phyloP scores from a whole-genome alignment of 2,113 vertebrate genomes.

The Oxygymnocypris stewartii region DNA sequence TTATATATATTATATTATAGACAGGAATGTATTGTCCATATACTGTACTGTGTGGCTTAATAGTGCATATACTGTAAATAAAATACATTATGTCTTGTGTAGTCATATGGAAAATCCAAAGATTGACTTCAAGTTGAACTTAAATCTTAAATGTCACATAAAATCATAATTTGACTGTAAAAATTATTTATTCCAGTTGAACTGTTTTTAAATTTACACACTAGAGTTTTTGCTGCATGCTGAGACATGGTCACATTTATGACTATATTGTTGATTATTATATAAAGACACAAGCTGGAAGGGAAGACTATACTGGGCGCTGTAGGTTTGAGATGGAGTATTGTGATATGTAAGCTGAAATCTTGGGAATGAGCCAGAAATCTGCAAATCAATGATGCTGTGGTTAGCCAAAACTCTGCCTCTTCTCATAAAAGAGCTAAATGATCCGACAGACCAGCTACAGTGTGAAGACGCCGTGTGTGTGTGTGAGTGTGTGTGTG shows the following conservation, averaged over 20 bases:
- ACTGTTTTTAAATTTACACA: neutral
- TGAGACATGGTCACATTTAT: neutral
- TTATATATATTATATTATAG: neutral
- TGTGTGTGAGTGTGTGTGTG: neutral
- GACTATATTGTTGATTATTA: neutral
- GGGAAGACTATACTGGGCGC: neutral
- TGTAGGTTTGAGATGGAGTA: neutral
- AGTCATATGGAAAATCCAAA: neutral
- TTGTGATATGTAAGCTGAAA: neutral
- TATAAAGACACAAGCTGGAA: neutral
- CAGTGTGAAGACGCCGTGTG: neutral
- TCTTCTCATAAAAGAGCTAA: constrained; percentile 26
- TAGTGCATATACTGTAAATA: neutral
- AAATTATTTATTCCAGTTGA: neutral
- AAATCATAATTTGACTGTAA: neutral
- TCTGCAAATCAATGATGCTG: neutral
- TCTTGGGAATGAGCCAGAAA: neutral
- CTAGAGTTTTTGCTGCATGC: neutral
- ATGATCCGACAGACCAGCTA: constrained; percentile 28
- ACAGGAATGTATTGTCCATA: neutral
- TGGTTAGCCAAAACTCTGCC: constrained; percentile 23
- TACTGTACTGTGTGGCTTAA: neutral
- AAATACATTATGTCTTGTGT: neutral
- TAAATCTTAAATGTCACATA: neutral
- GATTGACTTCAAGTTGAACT: neutral